These are phyloP conservation scores for Asbolus verrucosus DNA, from an alignment of 1,140 invertebrate species.

Conservation along the genomic window DNA sequence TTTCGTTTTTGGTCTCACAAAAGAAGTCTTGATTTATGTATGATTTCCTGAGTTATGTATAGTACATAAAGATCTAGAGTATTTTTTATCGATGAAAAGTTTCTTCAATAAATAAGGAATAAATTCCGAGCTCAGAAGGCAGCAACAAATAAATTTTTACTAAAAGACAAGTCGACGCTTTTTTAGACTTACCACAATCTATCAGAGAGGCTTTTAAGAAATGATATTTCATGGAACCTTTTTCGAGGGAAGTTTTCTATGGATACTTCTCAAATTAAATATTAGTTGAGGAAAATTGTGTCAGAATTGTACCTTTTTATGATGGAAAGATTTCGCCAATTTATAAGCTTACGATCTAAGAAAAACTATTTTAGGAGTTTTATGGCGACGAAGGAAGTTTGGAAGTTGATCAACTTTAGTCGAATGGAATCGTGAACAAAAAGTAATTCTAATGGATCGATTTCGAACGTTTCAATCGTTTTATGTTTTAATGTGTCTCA, in stretches of 20 bases:
- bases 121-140: background rate
- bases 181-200: conserved; percentile 16
- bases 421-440: background rate
- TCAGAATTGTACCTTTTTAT: background rate
- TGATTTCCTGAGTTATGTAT: no score
- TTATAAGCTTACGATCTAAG: background rate
- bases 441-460: background rate
- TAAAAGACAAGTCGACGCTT: conserved; percentile 3
- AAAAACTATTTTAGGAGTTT: conserved; percentile 19
- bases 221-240: conserved; percentile 6
- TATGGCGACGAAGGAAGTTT: background rate
- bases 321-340: background rate
- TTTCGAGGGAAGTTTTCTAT: no score
- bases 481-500: no score
- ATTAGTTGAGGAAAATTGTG: no score
- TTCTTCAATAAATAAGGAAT: conserved; percentile 7
- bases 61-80: no score
- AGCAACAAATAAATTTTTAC: background rate
- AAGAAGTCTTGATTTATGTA: no score
- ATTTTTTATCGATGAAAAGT: conserved; percentile 2
- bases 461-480: background rate
- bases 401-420: background rate
- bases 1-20: no score
- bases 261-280: no score
- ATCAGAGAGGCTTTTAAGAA: conserved; percentile 20